Percentiles rank a stretch among this genome's conserved stretches.
These are phyloP conservation scores for Drosophila testacea DNA, from an alignment of 2,888 invertebrate species.

Conservation along the genomic window DNA sequence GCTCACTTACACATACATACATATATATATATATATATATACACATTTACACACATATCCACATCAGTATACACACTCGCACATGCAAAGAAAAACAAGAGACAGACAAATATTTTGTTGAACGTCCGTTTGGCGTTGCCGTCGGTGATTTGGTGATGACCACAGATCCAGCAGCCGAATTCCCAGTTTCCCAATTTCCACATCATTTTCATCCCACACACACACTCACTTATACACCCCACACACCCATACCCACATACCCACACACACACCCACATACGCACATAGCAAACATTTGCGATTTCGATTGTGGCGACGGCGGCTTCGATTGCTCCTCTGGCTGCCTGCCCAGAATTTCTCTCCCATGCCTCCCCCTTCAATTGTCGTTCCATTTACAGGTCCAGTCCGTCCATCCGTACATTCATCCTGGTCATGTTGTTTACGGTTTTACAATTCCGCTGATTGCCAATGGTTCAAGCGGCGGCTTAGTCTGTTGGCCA, in stretches of 20 bases:
- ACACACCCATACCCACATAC: conserved; percentile 5
- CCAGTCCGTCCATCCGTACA: neutral
- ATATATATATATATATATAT: neutral
- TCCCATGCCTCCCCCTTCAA: no score
- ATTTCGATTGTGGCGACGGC: conserved; percentile 55
- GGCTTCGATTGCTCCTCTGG: conserved; percentile 60
- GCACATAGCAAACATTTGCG: conserved; percentile 51
- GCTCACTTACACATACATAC: neutral
- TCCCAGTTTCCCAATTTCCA: conserved; percentile 51
- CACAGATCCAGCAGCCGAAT: conserved; percentile 20
- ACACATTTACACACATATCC: neutral
- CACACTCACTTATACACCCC: neutral
- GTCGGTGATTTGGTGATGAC: conserved; percentile 35
- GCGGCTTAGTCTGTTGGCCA: conserved; percentile 61
- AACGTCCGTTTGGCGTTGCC: conserved; percentile 29
- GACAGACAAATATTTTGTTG: conserved; percentile 45
- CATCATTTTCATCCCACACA: conserved; percentile 40
- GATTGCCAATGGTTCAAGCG: conserved; percentile 67
- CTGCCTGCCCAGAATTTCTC: conserved; percentile 3
- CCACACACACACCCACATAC: neutral
- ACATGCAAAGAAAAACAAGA: conserved; percentile 22
- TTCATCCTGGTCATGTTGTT: conserved; percentile 55
- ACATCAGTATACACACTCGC: neutral
- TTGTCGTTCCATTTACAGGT: neutral
- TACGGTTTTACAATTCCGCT: conserved; percentile 76